Conservation (phyloP, 2,888 invertebrate genomes). For the Auanema sp. region DNA sequence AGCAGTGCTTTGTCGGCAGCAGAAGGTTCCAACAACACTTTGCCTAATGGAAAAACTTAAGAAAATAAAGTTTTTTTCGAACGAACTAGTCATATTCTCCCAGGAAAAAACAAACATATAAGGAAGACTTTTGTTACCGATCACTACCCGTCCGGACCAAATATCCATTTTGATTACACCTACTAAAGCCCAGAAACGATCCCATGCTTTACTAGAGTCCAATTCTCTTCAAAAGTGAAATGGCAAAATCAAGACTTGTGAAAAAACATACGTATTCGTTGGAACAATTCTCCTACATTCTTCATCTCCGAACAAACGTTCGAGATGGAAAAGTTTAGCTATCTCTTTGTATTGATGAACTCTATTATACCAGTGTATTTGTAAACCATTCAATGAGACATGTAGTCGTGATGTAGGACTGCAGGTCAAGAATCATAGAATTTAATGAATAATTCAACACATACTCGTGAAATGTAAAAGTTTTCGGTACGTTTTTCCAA, state of each 20-base stretch:
- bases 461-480: neutral
- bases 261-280: conserved; percentile 26
- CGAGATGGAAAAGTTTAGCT: conserved; percentile 31
- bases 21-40: conserved; percentile 68
- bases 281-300: conserved; percentile 21
- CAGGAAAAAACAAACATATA: conserved; percentile 67
- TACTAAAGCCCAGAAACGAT: conserved; percentile 53
- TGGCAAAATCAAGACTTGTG: neutral
- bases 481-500: conserved; percentile 82
- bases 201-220: conserved; percentile 33
- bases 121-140: conserved; percentile 90
- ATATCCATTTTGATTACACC: conserved; percentile 73
- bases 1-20: conserved; percentile 67
- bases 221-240: neutral
- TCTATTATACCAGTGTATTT: conserved; percentile 72
- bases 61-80: neutral
- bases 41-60: conserved; percentile 35
- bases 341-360: conserved; percentile 50
- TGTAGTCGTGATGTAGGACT: conserved; percentile 74
- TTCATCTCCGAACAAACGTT: conserved; percentile 37
- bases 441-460: conserved; percentile 2
- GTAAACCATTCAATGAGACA: conserved; percentile 79
- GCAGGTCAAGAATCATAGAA: conserved; percentile 13
- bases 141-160: conserved; percentile 85
- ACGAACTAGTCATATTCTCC: conserved; percentile 18